These are phyloP conservation scores for Tursiops truncatus DNA, from an alignment of 2,113 vertebrate genomes.

Conservation along the genomic window DNA sequence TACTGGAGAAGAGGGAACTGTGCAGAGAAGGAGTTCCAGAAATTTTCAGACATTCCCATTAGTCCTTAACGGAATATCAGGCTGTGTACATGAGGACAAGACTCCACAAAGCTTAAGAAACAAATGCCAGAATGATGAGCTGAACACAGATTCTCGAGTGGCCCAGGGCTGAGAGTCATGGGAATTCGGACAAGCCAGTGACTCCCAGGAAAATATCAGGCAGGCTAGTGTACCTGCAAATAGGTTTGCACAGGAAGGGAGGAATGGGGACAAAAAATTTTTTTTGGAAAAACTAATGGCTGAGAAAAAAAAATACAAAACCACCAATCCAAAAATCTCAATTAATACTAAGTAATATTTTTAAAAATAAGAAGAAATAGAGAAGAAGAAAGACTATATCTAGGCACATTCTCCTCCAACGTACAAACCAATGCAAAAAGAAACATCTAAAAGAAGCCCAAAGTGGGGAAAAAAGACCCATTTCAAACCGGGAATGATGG, in stretches of 20 bases:
- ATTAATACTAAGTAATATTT: neutral
- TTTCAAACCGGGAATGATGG: neutral
- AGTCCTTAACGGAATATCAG: neutral
- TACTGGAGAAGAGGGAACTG: neutral
- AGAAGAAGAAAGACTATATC: neutral
- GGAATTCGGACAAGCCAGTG: neutral
- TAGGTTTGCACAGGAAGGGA: neutral
- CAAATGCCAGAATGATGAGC: neutral
- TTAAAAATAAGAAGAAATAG: neutral
- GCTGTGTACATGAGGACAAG: neutral
- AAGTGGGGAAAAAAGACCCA: neutral
- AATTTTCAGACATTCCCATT: neutral
- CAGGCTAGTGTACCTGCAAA: too few relatives aligned
- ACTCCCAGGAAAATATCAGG: neutral
- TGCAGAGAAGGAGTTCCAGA: neutral
- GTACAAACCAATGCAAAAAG: neutral
- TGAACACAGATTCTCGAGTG: neutral
- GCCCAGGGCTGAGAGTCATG: too few relatives aligned
- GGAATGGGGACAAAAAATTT: neutral
- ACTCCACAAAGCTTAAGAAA: neutral
- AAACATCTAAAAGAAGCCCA: neutral
- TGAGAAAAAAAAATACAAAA: neutral
- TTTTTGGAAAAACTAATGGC: neutral
- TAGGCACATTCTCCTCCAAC: neutral
- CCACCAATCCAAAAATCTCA: neutral